A percentile compares a stretch with the other conserved stretches of the same genome.
Conservation (phyloP, 2,888 invertebrate genomes). For the Heliconius charithonia region DNA sequence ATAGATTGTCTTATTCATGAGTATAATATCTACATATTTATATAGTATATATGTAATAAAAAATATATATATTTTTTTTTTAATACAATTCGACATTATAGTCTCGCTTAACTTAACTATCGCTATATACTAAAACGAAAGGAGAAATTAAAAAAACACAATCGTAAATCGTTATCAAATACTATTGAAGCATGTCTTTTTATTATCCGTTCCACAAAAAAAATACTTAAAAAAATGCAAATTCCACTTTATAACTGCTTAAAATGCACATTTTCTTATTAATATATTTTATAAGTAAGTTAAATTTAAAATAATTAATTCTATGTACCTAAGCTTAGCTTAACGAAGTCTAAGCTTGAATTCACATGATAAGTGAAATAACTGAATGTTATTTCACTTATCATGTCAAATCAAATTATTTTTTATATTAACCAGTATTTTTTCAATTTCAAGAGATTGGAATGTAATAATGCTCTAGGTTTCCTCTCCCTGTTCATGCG, state of each 20-base stretch:
- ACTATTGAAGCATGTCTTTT: slow-evolving; percentile 13
- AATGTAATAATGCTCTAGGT: neutral
- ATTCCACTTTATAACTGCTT: neutral
- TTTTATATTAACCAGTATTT: too few species aligned
- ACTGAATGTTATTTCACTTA: neutral
- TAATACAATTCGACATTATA: neutral
- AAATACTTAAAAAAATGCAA: neutral
- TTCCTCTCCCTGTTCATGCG: neutral
- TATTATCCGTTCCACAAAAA: neutral
- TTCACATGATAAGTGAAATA: too few species aligned
- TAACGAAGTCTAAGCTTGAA: too few species aligned
- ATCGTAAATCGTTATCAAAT: slow-evolving; percentile 14
- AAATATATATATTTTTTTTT: neutral
- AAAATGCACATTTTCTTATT: slow-evolving; percentile 21
- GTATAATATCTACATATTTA: neutral
- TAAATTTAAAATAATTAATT: neutral
- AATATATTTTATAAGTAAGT: slow-evolving; percentile 16
- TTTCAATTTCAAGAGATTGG: too few species aligned
- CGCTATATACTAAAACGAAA: neutral
- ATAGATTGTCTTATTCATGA: too few species aligned
- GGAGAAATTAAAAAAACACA: neutral
- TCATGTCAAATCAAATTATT: neutral
- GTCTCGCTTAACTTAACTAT: neutral
- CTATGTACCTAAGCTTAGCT: neutral
- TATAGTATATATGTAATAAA: neutral